Conservation (phyloP, 2,113 vertebrate genomes). For the Dascyllus trimaculatus region DNA sequence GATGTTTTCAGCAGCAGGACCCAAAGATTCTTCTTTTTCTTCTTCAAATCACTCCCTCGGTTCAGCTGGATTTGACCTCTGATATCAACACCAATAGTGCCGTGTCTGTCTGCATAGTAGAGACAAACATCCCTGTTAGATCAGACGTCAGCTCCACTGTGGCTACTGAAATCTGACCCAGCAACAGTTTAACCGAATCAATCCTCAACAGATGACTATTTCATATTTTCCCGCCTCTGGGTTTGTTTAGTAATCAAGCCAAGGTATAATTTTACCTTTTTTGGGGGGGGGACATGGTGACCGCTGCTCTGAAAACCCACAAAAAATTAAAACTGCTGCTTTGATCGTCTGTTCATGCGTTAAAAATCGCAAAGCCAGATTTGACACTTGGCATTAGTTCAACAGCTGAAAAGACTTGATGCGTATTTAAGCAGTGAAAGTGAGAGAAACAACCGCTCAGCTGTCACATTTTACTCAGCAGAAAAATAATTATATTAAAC, state of each 20-base stretch:
- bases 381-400: slow-evolving; percentile 9
- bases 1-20: slow-evolving; percentile 15
- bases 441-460: background rate
- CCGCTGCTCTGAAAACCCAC: no score
- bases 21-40: background rate
- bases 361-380: background rate
- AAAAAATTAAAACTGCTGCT: background rate
- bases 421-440: slow-evolving; percentile 2
- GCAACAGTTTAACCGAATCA: background rate
- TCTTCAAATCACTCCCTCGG: background rate
- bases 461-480: slow-evolving; percentile 1
- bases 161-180: background rate
- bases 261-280: no score
- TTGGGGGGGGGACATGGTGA: no score
- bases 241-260: no score
- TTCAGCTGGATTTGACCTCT: slow-evolving; percentile 31
- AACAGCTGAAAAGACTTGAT: slow-evolving; percentile 3
- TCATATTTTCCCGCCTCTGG: background rate
- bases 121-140: background rate
- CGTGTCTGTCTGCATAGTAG: background rate
- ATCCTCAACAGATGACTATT: background rate
- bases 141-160: slow-evolving; percentile 3
- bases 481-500: slow-evolving; percentile 7
- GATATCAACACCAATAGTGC: slow-evolving; percentile 14
- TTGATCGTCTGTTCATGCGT: slow-evolving; percentile 5